Base-by-base conservation (phyloP, 2,888 invertebrate species). In the Sylvicola cinctus region DNA sequence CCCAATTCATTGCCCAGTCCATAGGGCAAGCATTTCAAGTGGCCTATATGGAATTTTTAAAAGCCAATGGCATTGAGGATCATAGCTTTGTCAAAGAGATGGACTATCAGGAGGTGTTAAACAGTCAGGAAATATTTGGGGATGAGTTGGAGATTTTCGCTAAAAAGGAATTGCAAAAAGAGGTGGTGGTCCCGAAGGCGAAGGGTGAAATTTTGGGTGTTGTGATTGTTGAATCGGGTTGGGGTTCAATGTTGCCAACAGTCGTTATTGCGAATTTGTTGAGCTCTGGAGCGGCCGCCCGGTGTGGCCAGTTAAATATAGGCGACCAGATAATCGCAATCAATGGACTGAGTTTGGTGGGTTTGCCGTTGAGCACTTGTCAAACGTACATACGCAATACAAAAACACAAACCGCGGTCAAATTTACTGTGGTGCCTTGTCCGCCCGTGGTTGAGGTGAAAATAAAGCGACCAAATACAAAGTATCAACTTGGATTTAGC, bases 181-280 rank as follows among this genome's bases (percentile, higher is more conserved):
- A 90, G 65, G 95, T 98, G 42, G 93, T 98, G 35, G 93, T 98
- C 38, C 96, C 96, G 31, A 99, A 99, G 61, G 74, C 87, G 28
- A 95, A 95, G 57, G 91, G 95, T 16, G 98, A 99, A 63, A 88
- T 93, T 41, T 64, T 99, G 28, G 98, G 98, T 12, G 88, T 99
- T 41, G 96, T 98, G 33, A 93, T 98, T 46, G 98, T 99, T 39
- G 98, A 99, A 61, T 95, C 95, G 0, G 98, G 98, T 26, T 99
- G 98, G 98, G 98, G 98, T 16, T 95, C 93, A 16, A 96, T 99
- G 96, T 64, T 99, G 45, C 98, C 98, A n/a, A 99, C 98, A 1
- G 96, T 98, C 32, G 98, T 99, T 32, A 88, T 99, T 48, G 98
- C 98, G 34, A 98, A 98, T 62, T 67, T 98, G 45, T 85, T 90